These are phyloP conservation scores for Busseola fusca DNA, from an alignment of 2,888 invertebrate species.

Conservation along the genomic window DNA sequence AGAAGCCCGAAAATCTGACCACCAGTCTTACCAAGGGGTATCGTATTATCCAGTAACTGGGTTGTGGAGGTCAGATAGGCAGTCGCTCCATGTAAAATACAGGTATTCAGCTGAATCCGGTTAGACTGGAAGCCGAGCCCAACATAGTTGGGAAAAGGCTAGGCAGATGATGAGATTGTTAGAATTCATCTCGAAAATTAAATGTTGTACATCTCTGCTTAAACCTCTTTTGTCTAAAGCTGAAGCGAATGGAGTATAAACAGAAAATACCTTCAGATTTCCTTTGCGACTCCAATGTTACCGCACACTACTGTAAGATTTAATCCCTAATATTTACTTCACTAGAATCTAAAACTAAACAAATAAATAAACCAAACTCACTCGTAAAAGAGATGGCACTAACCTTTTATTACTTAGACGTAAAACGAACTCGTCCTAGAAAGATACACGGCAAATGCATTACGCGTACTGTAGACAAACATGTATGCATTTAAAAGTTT, in stretches of 20 bases:
- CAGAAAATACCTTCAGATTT: background rate
- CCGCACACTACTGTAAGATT: fast-evolving
- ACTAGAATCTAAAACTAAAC: background rate
- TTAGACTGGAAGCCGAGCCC: too few species aligned
- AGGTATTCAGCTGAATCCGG: too few species aligned
- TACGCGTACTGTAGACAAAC: conserved; percentile 27
- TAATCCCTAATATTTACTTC: background rate
- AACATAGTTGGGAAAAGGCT: too few species aligned
- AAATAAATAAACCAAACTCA: conserved; percentile 23
- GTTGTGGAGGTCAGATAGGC: too few species aligned
- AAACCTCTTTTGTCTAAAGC: too few species aligned
- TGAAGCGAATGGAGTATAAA: background rate
- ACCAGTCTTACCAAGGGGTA: too few species aligned
- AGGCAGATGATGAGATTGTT: too few species aligned
- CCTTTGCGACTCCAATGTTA: background rate
- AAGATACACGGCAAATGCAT: conserved; percentile 51
- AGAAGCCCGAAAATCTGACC: too few species aligned
- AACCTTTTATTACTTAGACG: conserved; percentile 50
- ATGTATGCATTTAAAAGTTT: conserved; percentile 18
- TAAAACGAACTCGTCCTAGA: conserved; percentile 32
- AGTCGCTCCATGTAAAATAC: too few species aligned
- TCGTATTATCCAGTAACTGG: too few species aligned
- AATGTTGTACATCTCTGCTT: too few species aligned
- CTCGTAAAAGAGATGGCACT: conserved; percentile 25
- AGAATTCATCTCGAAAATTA: too few species aligned